Conservation (phyloP, 2,797 vertebrate species). For the Danio choprae region DNA sequence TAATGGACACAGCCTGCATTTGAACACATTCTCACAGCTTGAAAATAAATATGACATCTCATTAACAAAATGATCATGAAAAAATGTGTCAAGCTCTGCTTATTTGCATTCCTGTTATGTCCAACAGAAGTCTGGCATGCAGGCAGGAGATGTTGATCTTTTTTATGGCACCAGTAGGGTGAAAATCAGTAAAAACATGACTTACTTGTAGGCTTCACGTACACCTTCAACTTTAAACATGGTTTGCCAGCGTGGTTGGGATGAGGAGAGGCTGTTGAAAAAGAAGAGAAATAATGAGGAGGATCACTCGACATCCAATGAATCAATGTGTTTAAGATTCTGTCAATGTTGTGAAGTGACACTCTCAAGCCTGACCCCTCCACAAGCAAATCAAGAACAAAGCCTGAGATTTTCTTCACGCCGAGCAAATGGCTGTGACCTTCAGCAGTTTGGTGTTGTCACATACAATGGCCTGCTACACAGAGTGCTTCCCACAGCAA, state of each 20-base stretch:
- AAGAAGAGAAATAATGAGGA: slow-evolving; percentile 53
- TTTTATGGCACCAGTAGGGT: neutral
- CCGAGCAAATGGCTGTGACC: slow-evolving; percentile 57
- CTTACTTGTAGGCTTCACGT: slow-evolving; percentile 84
- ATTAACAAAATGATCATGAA: slow-evolving; percentile 52
- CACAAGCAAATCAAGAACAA: slow-evolving; percentile 40
- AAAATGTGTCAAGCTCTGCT: slow-evolving; percentile 4
- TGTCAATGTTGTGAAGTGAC: neutral
- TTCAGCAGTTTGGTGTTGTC: slow-evolving; percentile 45
- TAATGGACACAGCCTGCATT: slow-evolving; percentile 20
- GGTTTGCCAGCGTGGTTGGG: slow-evolving; percentile 83
- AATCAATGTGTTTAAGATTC: slow-evolving; percentile 30
- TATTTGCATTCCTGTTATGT: slow-evolving; percentile 56
- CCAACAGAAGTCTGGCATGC: slow-evolving; percentile 17
- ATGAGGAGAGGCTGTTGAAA: slow-evolving; percentile 79
- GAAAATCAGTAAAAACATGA: slow-evolving; percentile 60
- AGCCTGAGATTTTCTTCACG: slow-evolving; percentile 52
- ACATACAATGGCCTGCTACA: slow-evolving; percentile 52
- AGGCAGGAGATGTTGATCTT: neutral
- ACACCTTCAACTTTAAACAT: slow-evolving; percentile 85
- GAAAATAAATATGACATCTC: slow-evolving; percentile 46
- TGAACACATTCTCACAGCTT: slow-evolving; percentile 31
- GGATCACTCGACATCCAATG: slow-evolving; percentile 10
- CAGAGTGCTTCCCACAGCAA: slow-evolving; percentile 47
- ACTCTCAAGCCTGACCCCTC: slow-evolving; percentile 40